Percentiles rank a stretch among this genome's conserved stretches.
phyloP scores from a whole-genome alignment of 2,888 invertebrate species.

The Drosophila leonis region DNA sequence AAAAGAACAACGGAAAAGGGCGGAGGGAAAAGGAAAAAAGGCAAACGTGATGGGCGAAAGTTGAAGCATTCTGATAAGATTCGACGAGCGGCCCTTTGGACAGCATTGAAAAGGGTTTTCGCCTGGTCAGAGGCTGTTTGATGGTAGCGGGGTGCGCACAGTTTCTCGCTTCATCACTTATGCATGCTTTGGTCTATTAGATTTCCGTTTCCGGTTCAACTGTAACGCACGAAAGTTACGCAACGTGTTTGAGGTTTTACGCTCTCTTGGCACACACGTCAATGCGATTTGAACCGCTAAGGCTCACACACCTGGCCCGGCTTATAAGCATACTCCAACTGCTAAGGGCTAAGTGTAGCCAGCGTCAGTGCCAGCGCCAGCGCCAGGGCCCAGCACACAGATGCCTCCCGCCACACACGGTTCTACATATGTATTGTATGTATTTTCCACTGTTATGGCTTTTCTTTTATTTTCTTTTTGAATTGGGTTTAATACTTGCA shows the following conservation, averaged over 20 bases:
- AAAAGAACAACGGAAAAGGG: constrained; percentile 1
- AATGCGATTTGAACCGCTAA: constrained; percentile 74
- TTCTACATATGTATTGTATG: not conserved
- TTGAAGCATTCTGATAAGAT: constrained; percentile 73
- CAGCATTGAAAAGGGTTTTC: constrained; percentile 64
- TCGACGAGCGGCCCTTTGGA: constrained; percentile 48
- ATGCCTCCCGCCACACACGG: not conserved
- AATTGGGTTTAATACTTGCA: constrained; percentile 10
- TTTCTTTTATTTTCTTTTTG: constrained; percentile 7
- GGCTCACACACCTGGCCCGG: constrained; percentile 66
- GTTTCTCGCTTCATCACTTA: constrained; percentile 79
- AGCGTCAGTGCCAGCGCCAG: too few relatives aligned
- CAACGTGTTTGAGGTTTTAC: constrained; percentile 79
- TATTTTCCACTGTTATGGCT: constrained; percentile 24
- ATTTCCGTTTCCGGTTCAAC: constrained; percentile 81
- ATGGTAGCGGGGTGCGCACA: constrained; percentile 16
- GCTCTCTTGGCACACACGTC: constrained; percentile 74
- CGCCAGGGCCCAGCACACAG: constrained; percentile 6
- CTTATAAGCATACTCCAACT: constrained; percentile 45
- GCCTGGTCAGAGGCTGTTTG: constrained; percentile 3
- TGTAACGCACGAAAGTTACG: constrained; percentile 69
- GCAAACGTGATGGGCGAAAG: constrained; percentile 59
- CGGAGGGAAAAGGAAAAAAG: constrained; percentile 17
- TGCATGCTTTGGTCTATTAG: constrained; percentile 80
- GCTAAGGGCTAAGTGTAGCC: constrained; percentile 16